A percentile compares a stretch with the other conserved stretches of the same genome.
Conservation (phyloP, 2,797 vertebrate species). For the Micrastur ruficollis region DNA sequence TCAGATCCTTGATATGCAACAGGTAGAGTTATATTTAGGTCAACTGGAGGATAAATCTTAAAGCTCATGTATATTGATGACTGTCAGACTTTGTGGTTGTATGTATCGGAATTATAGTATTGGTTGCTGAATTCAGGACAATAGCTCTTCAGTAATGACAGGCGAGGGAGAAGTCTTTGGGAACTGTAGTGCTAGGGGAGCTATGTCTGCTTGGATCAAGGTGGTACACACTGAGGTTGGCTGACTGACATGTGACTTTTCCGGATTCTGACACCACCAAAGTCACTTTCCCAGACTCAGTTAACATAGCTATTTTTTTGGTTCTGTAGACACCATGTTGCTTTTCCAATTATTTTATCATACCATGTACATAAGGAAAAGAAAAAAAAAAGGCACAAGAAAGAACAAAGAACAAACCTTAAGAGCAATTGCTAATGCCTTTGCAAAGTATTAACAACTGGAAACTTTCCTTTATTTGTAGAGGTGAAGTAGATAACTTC, state of each 20-base stretch:
- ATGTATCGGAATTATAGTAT: background rate
- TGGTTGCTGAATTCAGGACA: constrained; percentile 44
- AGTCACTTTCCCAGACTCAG: background rate
- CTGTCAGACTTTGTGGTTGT: background rate
- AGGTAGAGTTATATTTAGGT: constrained; percentile 55
- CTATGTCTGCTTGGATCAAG: background rate
- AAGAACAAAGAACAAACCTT: background rate
- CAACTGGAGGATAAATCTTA: background rate
- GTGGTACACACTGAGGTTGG: background rate
- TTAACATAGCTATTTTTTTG: background rate
- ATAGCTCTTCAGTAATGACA: background rate
- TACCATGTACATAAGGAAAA: background rate
- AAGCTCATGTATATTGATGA: background rate
- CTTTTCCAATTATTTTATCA: background rate
- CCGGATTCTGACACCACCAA: background rate
- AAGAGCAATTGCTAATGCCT: background rate
- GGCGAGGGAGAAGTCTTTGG: background rate
- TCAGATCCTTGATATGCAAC: background rate
- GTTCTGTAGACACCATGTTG: background rate
- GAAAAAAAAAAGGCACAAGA: background rate
- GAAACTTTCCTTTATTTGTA: background rate
- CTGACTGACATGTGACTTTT: background rate
- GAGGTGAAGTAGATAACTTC: background rate
- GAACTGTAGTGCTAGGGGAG: background rate
- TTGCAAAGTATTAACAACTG: background rate